Conservation (phyloP, 2,888 invertebrate genomes). For the Coenonympha glycerion region DNA sequence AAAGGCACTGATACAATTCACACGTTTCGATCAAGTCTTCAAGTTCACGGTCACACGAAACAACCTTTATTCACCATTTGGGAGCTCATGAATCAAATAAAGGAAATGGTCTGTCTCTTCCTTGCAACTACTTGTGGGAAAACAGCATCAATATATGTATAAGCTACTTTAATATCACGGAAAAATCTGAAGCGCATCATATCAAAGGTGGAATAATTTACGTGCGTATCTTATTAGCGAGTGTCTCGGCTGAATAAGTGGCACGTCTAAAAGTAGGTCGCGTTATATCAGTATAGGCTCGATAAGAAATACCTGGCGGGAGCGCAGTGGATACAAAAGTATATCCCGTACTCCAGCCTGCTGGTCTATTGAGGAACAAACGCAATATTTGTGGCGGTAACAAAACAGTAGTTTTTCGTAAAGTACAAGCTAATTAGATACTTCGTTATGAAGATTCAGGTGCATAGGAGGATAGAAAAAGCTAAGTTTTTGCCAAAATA, state of each 20-base stretch:
- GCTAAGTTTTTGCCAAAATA: neutral
- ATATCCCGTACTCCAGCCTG: no score
- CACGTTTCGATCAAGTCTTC: neutral
- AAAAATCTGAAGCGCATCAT: neutral
- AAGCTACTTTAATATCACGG: neutral
- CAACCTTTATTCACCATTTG: neutral
- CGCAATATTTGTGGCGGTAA: neutral
- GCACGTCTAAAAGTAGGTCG: conserved; percentile 1
- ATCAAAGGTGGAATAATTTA: neutral
- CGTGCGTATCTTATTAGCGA: neutral
- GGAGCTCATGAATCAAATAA: neutral
- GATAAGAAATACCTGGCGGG: no score
- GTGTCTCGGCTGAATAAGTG: neutral
- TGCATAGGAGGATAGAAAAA: neutral
- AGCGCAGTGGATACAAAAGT: no score
- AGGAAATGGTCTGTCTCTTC: neutral
- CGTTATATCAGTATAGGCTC: neutral
- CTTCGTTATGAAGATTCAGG: no score
- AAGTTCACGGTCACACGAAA: neutral
- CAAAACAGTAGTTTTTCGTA: no score
- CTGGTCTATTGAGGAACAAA: no score
- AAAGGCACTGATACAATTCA: neutral
- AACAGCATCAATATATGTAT: neutral
- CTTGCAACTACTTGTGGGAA: neutral
- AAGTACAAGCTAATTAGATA: no score